A percentile compares a stretch with the other conserved stretches of the same genome.
Evolutionary conservation across 2,888 invertebrate species (phyloP).

Genomic region (Trichogramma evanescens): DNA sequence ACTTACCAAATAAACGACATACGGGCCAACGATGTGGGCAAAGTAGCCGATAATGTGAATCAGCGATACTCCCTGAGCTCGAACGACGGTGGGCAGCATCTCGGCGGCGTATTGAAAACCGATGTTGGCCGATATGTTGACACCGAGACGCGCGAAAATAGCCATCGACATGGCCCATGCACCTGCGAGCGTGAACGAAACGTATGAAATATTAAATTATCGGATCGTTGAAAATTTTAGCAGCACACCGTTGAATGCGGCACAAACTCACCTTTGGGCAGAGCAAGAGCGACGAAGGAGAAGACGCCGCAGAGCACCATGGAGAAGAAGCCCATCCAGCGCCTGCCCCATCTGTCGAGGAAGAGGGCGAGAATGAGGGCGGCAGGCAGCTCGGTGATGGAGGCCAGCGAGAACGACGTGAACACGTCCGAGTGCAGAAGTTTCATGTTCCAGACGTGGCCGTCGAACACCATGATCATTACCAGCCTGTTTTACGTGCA

Average conservation of each 20-base stretch:
- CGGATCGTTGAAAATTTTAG: not conserved
- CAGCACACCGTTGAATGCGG: too few relatives aligned
- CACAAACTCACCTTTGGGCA: conserved; percentile 59
- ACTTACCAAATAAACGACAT: conserved; percentile 74
- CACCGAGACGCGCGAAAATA: conserved; percentile 75
- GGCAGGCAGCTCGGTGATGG: conserved; percentile 77
- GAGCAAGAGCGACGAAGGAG: conserved; percentile 68
- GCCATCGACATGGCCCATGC: conserved; percentile 70
- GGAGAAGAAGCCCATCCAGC: conserved; percentile 78
- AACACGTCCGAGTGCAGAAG: conserved; percentile 75
- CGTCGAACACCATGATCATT: conserved; percentile 81
- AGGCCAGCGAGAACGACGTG: conserved; percentile 75
- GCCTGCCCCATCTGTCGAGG: conserved; percentile 73
- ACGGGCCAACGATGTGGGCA: conserved; percentile 75
- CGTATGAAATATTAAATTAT: not conserved
- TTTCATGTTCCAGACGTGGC: conserved; percentile 82
- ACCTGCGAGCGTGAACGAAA: conserved; percentile 48
- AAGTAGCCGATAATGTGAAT: conserved; percentile 85
- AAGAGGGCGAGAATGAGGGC: conserved; percentile 72
- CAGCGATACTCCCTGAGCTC: conserved; percentile 80
- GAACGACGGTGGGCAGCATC: conserved; percentile 76
- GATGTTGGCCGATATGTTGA: conserved; percentile 85
- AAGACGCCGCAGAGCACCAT: conserved; percentile 75
- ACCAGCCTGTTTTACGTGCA: conserved; percentile 53
- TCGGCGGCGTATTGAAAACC: conserved; percentile 87